These are phyloP conservation scores for Neopelma chrysocephalum DNA, from an alignment of 2,797 vertebrate species.

Conservation along the genomic window DNA sequence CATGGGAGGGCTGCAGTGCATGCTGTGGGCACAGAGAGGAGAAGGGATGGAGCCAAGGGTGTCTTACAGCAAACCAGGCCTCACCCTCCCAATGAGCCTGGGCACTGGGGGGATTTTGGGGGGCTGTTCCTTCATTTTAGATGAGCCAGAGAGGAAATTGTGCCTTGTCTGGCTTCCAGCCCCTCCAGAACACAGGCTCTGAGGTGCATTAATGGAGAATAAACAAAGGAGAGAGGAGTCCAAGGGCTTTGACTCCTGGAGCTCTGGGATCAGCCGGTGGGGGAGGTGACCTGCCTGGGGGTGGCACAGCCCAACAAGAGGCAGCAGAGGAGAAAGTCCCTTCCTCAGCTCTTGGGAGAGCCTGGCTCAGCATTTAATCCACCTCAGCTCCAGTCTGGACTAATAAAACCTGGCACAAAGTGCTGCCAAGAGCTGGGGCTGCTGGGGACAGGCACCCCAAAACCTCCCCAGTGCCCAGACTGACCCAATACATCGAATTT, in stretches of 20 bases:
- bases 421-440: neutral
- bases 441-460: neutral
- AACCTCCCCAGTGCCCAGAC: neutral
- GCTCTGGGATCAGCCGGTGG: neutral
- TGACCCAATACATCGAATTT: fast-evolving
- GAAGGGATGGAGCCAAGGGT: neutral
- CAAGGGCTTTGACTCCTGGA: neutral
- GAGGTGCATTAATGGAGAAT: neutral
- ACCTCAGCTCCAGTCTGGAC: neutral
- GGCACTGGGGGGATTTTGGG: neutral
- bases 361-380: neutral
- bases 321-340: neutral
- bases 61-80: neutral
- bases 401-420: neutral
- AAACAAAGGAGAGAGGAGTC: neutral
- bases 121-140: neutral
- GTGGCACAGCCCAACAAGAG: neutral
- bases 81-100: neutral
- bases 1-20: fast-evolving
- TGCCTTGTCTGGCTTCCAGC: neutral
- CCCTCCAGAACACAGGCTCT: neutral
- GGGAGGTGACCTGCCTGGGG: neutral
- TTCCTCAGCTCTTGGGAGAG: neutral
- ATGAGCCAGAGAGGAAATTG: neutral
- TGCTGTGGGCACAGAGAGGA: neutral